Conservation (phyloP, 2,888 invertebrate species). For the Drosophila merina region DNA sequence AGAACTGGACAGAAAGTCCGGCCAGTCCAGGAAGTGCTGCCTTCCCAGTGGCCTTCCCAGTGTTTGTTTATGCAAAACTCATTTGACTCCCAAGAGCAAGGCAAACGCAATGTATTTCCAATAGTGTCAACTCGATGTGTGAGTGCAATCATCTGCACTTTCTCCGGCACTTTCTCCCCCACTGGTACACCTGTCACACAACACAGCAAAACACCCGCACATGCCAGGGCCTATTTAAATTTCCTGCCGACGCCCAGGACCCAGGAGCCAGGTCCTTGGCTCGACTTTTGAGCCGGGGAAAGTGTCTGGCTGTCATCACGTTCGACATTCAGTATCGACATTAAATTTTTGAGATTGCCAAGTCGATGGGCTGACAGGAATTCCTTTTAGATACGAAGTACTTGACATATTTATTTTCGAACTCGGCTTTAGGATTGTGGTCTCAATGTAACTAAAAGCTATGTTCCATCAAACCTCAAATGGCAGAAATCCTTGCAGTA, state of each 20-base stretch:
- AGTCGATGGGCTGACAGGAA: slow-evolving; percentile 4
- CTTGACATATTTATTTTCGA: neutral
- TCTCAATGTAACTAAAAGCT: neutral
- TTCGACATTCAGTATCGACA: slow-evolving; percentile 20
- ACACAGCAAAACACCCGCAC: neutral
- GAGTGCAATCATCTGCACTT: slow-evolving; percentile 30
- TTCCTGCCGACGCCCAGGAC: slow-evolving; percentile 4
- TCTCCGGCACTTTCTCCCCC: slow-evolving; percentile 10
- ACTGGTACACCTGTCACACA: neutral
- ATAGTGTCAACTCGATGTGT: slow-evolving; percentile 33
- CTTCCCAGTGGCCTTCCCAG: slow-evolving; percentile 4
- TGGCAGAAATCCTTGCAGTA: neutral
- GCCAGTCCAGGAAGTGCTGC: neutral
- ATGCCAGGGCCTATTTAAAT: slow-evolving; percentile 31
- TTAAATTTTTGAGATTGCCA: slow-evolving; percentile 22
- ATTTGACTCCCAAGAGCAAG: slow-evolving; percentile 55
- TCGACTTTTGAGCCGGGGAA: slow-evolving; percentile 3
- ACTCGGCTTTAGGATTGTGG: neutral
- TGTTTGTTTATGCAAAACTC: slow-evolving; percentile 73
- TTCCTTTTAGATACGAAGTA: slow-evolving; percentile 7
- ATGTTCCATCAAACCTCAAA: no score
- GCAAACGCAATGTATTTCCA: slow-evolving; percentile 54
- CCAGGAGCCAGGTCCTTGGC: neutral
- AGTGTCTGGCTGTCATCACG: slow-evolving; percentile 20
- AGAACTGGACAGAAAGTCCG: slow-evolving; percentile 17